These are phyloP conservation scores for Neelides folsomi DNA, from an alignment of 2,888 invertebrate species.

Conservation along the genomic window DNA sequence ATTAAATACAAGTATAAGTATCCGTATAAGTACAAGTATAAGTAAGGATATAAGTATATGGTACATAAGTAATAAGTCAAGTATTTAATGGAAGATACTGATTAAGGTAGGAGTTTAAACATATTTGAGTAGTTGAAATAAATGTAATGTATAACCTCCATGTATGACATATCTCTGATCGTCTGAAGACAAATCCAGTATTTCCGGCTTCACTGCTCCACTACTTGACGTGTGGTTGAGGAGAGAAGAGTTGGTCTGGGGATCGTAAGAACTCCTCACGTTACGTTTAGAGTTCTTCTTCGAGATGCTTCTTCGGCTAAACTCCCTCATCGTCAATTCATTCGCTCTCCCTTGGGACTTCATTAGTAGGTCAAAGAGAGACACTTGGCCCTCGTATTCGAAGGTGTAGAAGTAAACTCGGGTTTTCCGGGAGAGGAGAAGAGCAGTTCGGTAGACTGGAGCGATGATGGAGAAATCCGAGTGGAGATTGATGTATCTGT, in stretches of 20 bases:
- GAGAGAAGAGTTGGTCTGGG: not conserved
- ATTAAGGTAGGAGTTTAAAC: no score
- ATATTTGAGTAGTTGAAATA: no score
- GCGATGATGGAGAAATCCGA: conserved; percentile 24
- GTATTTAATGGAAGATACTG: no score
- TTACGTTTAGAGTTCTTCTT: not conserved
- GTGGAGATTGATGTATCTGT: conserved; percentile 22
- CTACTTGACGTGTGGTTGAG: no score
- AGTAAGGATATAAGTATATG: no score
- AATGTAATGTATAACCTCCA: no score
- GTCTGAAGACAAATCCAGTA: no score
- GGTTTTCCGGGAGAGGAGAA: conserved; percentile 14
- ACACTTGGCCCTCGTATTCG: conserved; percentile 24
- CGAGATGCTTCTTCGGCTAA: not conserved
- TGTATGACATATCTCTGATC: no score
- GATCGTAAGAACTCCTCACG: not conserved
- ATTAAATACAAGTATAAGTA: no score
- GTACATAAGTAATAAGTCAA: no score
- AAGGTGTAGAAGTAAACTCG: conserved; percentile 23
- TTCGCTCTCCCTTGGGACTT: not conserved
- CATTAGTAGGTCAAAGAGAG: conserved; percentile 12
- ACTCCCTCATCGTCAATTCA: not conserved
- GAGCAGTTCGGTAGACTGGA: conserved; percentile 21
- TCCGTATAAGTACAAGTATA: no score
- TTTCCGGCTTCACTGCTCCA: no score